Conservation (phyloP, 2,888 invertebrate species). For the Melinopterus prodromus region DNA sequence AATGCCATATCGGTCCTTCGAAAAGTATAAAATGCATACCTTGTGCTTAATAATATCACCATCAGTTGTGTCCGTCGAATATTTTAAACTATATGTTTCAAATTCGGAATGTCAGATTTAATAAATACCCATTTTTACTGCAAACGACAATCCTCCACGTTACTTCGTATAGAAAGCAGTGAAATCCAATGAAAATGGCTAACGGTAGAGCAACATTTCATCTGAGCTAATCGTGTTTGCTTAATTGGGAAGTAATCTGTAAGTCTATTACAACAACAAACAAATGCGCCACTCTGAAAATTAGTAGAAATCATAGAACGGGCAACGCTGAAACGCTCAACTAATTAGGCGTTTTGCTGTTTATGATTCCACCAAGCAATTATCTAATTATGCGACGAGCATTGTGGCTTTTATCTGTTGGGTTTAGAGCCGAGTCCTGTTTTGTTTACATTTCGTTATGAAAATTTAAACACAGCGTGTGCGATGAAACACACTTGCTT, state of each 20-base stretch:
- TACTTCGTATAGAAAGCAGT: background rate
- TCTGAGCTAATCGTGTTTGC: background rate
- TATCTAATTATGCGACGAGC: background rate
- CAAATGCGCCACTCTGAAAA: background rate
- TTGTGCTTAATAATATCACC: too few relatives aligned
- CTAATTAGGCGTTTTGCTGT: slow-evolving; percentile 4
- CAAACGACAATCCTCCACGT: background rate
- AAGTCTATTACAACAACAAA: background rate
- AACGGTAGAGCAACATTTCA: background rate
- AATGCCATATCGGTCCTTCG: too few relatives aligned
- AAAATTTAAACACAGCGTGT: background rate
- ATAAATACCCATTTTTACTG: background rate
- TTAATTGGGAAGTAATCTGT: background rate
- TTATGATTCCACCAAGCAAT: slow-evolving; percentile 4
- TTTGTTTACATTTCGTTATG: background rate
- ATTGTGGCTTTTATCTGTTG: background rate
- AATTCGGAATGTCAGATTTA: too few relatives aligned
- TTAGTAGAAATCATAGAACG: background rate
- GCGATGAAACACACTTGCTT: background rate
- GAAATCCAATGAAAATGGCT: background rate
- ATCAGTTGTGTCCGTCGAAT: too few relatives aligned
- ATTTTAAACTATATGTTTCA: too few relatives aligned
- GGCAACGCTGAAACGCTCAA: background rate
- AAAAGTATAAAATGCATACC: too few relatives aligned
- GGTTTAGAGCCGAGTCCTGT: background rate